These are phyloP conservation scores for Potamilus streckersoni DNA, from an alignment of 1,140 invertebrate species.

Conservation along the genomic window DNA sequence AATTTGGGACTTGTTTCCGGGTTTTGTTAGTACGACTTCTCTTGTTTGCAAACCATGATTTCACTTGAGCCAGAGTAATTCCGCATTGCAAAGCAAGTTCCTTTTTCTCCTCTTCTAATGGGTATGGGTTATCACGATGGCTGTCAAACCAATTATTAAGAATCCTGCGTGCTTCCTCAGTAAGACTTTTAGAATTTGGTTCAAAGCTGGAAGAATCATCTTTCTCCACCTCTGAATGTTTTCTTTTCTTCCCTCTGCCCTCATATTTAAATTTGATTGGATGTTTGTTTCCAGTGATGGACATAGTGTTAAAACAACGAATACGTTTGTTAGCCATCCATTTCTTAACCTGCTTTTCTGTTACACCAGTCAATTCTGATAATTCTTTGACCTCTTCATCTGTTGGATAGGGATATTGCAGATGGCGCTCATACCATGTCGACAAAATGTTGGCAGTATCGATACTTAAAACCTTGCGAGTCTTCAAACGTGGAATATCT, in stretches of 20 bases:
- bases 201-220: no score
- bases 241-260: conserved; percentile 28
- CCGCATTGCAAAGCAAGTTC: no score
- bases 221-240: not conserved
- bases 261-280: conserved; percentile 54
- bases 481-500: not conserved
- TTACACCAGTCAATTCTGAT: conserved; percentile 33
- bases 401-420: conserved; percentile 53
- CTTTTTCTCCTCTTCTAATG: no score
- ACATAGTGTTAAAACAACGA: conserved; percentile 57
- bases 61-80: no score
- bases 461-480: conserved; percentile 25
- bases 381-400: conserved; percentile 45
- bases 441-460: conserved; percentile 43
- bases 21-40: no score
- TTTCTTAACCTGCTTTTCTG: conserved; percentile 51
- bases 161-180: no score
- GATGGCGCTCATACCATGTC: conserved; percentile 50
- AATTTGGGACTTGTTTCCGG: conserved; percentile 56
- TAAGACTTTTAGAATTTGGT: no score
- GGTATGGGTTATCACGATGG: conserved; percentile 15
- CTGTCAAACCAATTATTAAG: no score
- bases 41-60: no score
- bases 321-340: no score
- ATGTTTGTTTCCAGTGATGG: conserved; percentile 56